Evolutionary conservation across 2,888 invertebrate species (phyloP), one percentile per base, ranked within the genome.

Genomic region (Hetaerina titia): DNA sequence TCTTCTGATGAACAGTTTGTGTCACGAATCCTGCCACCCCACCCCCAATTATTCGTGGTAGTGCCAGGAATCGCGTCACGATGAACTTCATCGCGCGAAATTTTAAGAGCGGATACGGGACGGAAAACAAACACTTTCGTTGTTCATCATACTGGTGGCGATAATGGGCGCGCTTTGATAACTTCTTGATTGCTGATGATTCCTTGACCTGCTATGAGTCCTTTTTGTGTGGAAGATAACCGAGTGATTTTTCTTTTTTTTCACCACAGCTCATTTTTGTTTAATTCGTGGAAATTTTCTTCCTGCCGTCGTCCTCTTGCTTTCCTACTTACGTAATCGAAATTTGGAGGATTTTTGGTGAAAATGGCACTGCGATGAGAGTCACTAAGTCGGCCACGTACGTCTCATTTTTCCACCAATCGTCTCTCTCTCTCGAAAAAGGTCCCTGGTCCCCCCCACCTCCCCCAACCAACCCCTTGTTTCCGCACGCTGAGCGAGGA

Each of bases 401-500:
- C 81, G 31, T 81, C 31, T 81, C 81, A 25, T 31, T 45, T 45
- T 45, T 45, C 45, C 45, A 45, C 45, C 45, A 45, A 45, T 45
- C 45, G 45, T 81, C n/a, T 17, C 69, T 69, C 7, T 81, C 81
- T 13, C 13, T 13, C 81, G 5, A 31, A 81, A 81, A 81, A 31
- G 25, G 81, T 45, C 45, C 81, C 25, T 74, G n/a, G 69, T 92
- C 74, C 56, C 74, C 63, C 88, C 88, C 45, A n/a, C 6, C 89
- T n/a, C n/a, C n/a, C n/a, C n/a, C 57, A 17, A 22, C 25, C 25
- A 89, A 58, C 22, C 22, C 90, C 15, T 60, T n/a, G 17, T 64
- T 90, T 92, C 69, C 92, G 69, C 64, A 60, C 92, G 22, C 90
- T 56, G 19, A 2, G 56, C 69, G 92, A 92, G 92, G 92, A 92